Evolutionary conservation across 2,113 vertebrate species (phyloP).

Genomic region (Motacilla alba): DNA sequence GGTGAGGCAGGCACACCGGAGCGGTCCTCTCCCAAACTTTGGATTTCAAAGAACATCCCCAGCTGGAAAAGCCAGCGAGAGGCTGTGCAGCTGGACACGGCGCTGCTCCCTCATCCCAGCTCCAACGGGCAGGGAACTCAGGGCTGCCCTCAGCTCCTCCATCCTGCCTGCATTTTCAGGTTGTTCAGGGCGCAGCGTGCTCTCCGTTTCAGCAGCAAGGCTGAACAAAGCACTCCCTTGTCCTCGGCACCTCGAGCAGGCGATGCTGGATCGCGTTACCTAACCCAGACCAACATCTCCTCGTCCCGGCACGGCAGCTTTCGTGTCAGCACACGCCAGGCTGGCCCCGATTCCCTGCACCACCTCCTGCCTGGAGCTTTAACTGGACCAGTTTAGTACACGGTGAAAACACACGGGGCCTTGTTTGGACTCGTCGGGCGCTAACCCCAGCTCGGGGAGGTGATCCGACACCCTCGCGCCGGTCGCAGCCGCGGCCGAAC

Average conservation of each 20-base stretch:
- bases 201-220: background rate
- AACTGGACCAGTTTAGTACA: constrained; percentile 10
- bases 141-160: background rate
- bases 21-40: background rate
- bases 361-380: constrained; percentile 11
- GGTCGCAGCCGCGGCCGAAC: background rate
- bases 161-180: background rate
- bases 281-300: constrained; percentile 22
- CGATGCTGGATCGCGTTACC: constrained; percentile 1
- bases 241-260: background rate
- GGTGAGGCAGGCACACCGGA: background rate
- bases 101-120: fast-evolving
- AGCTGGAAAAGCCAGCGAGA: background rate
- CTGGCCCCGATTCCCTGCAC: constrained; percentile 2
- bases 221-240: constrained; percentile 44
- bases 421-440: background rate
- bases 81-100: background rate
- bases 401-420: background rate
- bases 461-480: constrained; percentile 1
- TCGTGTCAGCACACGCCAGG: constrained; percentile 34
- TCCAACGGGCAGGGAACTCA: fast-evolving
- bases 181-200: background rate
- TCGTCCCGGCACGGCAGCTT: background rate
- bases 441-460: background rate
- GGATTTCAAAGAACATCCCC: background rate